Evolutionary conservation across 2,888 invertebrate genomes (phyloP), one percentile per base, ranked within the genome.

Genomic region (Mimumesa dahlbomi): DNA sequence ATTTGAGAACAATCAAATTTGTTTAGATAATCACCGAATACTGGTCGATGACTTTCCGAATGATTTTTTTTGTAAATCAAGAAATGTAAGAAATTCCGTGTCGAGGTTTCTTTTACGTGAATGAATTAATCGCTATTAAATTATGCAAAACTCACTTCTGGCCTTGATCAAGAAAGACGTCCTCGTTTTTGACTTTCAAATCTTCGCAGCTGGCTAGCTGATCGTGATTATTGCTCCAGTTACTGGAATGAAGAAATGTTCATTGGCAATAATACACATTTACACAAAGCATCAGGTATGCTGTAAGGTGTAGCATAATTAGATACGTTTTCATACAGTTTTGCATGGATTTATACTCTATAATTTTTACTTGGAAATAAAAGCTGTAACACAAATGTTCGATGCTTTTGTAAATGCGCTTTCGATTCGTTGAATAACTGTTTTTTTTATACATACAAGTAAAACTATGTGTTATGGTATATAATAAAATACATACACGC

Each of bases 241-340:
- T 43, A 75, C 75, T 79, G 66, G 49, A 81, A 79, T 42, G 43
- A 58, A 46, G 63, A 40, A 75, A 57, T 48, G 45, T 49, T 64
- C 65, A 73, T 73, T 75, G 70, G 45, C 62, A 79, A 61, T 58
- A 36, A 38, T 67, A 69, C 62, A 57, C 46, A 64, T 77, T 68
- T 52, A 69, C 74, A 45, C 25, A 31, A 73, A 69, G 49, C 45
- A 57, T 62, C 53, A 42, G 22, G 49, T 57, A 42, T 18, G 38
- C 13, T 50, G 38, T 38, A 34, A 45, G 14, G 40, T 18, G 22
- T 22, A 31, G 48, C 14, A n/a, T 29, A 29, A 25, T 25, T n/a
- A n/a, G n/a, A n/a, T n/a, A n/a, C n/a, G n/a, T n/a, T n/a, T n/a
- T n/a, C n/a, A n/a, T n/a, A n/a, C n/a, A n/a, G n/a, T n/a, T n/a